phyloP scores from a whole-genome alignment of 2,888 invertebrate genomes.

The Strigamia transsilvanica region DNA sequence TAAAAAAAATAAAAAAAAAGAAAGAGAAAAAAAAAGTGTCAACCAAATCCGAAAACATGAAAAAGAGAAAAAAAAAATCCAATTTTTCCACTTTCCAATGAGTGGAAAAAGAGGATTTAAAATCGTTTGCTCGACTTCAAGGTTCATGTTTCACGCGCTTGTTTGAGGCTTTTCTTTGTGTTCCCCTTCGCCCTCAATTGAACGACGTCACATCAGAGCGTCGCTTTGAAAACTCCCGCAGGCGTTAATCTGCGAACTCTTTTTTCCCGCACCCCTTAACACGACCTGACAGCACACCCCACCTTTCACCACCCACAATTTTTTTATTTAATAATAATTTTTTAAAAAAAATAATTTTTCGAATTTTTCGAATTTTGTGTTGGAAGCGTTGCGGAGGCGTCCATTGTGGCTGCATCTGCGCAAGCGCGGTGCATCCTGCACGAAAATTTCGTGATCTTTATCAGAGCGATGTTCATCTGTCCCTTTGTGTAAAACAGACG shows the following conservation, averaged over 20 bases:
- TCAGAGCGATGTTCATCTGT: slow-evolving; percentile 35
- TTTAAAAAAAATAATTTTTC: no score
- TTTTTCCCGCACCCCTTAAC: not conserved
- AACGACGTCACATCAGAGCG: slow-evolving; percentile 28
- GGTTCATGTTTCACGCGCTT: slow-evolving; percentile 4
- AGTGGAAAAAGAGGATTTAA: not conserved
- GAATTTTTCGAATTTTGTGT: no score
- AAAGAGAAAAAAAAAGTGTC: not conserved
- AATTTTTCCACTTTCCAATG: not conserved
- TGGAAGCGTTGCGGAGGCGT: not conserved
- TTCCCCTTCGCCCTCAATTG: slow-evolving; percentile 44
- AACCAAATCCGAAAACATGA: not conserved
- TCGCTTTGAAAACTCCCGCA: not conserved
- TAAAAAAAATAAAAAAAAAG: not conserved
- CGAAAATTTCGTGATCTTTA: slow-evolving; percentile 10
- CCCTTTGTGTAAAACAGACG: slow-evolving; percentile 39
- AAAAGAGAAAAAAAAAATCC: not conserved
- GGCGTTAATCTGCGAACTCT: slow-evolving; percentile 26
- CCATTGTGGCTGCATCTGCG: slow-evolving; percentile 38
- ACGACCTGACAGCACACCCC: not conserved
- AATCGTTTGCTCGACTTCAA: not conserved
- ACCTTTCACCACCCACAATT: not conserved
- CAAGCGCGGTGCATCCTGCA: not conserved
- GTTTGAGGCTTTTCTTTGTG: slow-evolving; percentile 29
- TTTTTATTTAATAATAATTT: not conserved